These are phyloP conservation scores for Drosophila rufa DNA, from an alignment of 1,140 invertebrate genomes.

Conservation along the genomic window DNA sequence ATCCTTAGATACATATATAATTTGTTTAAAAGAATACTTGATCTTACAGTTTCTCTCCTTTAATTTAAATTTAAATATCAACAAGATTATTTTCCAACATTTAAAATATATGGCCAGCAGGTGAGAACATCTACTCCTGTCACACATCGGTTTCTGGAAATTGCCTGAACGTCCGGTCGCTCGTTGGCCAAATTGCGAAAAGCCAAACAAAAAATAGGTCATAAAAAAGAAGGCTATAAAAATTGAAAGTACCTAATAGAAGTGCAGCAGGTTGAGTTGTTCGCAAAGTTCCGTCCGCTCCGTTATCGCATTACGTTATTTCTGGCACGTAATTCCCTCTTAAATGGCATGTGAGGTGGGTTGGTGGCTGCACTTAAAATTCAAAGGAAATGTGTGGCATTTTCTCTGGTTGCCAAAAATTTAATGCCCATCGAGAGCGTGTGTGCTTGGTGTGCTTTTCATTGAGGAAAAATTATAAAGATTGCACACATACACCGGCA, in stretches of 20 bases:
- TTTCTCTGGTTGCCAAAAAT: slow-evolving; percentile 17
- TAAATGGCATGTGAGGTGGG: slow-evolving; percentile 34
- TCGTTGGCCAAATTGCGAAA: neutral
- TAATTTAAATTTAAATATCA: no score
- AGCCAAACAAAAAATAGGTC: neutral
- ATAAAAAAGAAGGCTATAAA: slow-evolving; percentile 36
- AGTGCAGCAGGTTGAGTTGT: slow-evolving; percentile 30
- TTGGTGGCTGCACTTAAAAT: slow-evolving; percentile 26
- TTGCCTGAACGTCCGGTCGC: neutral
- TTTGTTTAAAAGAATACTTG: neutral
- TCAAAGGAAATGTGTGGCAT: slow-evolving; percentile 17
- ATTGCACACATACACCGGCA: slow-evolving; percentile 15
- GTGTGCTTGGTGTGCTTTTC: slow-evolving; percentile 27
- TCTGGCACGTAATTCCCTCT: slow-evolving; percentile 51
- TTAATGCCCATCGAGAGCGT: slow-evolving; percentile 12
- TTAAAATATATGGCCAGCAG: neutral
- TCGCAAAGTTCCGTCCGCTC: slow-evolving; percentile 19
- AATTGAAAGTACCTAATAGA: slow-evolving; percentile 31
- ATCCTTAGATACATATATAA: no score
- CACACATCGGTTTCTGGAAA: neutral
- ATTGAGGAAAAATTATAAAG: slow-evolving; percentile 54
- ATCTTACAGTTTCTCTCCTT: neutral
- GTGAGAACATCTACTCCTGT: neutral
- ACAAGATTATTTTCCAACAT: neutral
- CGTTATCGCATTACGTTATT: slow-evolving; percentile 48